Evolutionary conservation across 1,140 invertebrate species (phyloP).

Genomic region (Epicauta chinensis): DNA sequence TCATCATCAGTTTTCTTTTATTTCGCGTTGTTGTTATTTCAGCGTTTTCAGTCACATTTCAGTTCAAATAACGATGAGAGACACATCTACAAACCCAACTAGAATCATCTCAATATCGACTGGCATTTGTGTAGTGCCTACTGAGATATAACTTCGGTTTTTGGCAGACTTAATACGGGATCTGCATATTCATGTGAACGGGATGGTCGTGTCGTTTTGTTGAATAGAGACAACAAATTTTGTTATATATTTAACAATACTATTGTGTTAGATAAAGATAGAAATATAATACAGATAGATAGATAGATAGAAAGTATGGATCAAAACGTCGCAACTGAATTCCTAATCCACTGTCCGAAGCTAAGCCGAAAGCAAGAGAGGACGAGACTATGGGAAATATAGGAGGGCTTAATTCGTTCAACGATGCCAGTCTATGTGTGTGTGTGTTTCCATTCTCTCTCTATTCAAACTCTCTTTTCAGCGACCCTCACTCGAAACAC

Average conservation of each 20-base stretch:
- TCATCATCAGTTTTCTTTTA: no score
- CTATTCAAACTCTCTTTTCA: no score
- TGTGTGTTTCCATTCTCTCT: constrained; percentile 11
- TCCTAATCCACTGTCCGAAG: constrained; percentile 34
- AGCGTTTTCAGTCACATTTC: no score
- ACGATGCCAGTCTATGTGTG: no score
- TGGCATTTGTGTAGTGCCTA: constrained; percentile 21
- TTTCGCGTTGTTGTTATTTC: no score
- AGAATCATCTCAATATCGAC: constrained; percentile 27
- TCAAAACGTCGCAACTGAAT: constrained; percentile 34
- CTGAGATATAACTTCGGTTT: constrained; percentile 33
- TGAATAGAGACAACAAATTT: constrained; percentile 5
- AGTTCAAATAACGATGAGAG: no score
- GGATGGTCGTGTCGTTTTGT: constrained; percentile 11
- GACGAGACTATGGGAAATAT: constrained; percentile 30
- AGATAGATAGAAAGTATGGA: constrained; percentile 31
- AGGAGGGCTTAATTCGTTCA: constrained; percentile 26
- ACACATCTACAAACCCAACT: neutral
- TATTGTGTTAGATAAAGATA: neutral
- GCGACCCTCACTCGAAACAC: no score
- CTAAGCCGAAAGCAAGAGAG: constrained; percentile 24
- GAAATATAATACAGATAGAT: constrained; percentile 21
- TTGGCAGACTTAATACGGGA: constrained; percentile 28
- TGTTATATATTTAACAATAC: no score
- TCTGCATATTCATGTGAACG: constrained; percentile 29